phyloP scores from a whole-genome alignment of 2,113 vertebrate genomes.

The Oryzias woworae region DNA sequence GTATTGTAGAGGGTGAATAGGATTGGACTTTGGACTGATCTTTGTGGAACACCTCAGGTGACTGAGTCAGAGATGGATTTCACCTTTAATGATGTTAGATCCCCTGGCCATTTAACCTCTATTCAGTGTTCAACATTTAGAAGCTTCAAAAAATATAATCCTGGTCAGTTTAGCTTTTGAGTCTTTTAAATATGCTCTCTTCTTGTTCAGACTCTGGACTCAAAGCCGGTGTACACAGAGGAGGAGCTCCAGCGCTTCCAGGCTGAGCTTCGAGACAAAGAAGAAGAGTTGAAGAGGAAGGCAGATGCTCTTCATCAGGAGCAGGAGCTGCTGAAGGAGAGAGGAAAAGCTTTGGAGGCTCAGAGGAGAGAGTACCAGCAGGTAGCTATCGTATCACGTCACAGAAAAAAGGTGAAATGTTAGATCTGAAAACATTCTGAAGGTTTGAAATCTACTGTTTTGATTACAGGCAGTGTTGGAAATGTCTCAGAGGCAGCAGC shows the following conservation, averaged over 20 bases:
- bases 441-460: not conserved
- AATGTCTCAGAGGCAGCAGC: slow-evolving; percentile 85
- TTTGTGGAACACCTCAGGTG: too few relatives aligned
- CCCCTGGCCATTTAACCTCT: too few relatives aligned
- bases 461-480: slow-evolving; percentile 81
- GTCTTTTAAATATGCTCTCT: not conserved
- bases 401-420: not conserved
- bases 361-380: slow-evolving; percentile 90
- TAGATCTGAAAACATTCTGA: too few relatives aligned
- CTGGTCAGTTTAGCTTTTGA: too few relatives aligned
- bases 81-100: too few relatives aligned
- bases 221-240: slow-evolving; percentile 83
- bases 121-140: too few relatives aligned
- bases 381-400: slow-evolving; percentile 63
- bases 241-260: slow-evolving; percentile 87
- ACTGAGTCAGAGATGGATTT: too few relatives aligned
- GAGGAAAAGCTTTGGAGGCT: slow-evolving; percentile 86
- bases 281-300: slow-evolving; percentile 82
- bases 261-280: slow-evolving; percentile 79
- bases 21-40: too few relatives aligned
- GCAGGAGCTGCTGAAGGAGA: slow-evolving; percentile 83
- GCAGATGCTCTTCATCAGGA: slow-evolving; percentile 81
- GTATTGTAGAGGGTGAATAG: too few relatives aligned
- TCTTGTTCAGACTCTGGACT: slow-evolving; percentile 81
- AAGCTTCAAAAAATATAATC: too few relatives aligned